Base-by-base conservation (phyloP, 2,113 vertebrate genomes). In the Neodon shergylaensis region DNA sequence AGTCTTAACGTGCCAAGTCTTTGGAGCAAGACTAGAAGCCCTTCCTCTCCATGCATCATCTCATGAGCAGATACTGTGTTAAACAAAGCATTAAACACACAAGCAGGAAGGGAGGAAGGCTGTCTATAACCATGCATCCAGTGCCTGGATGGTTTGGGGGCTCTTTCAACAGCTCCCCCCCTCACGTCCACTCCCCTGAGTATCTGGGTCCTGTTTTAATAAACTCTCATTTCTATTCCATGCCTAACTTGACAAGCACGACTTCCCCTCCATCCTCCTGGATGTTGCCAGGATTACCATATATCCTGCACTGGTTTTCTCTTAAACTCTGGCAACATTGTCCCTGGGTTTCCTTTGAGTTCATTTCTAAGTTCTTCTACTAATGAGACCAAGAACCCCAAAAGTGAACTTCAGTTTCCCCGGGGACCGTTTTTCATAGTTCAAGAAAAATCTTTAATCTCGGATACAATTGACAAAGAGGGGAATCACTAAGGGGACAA, bases 371-470 rank as follows among this genome's bases (percentile, higher is more conserved):
- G 31, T 68, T 85, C 8, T 66, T 85, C 47, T 66, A 66, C 47
- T 85, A 66, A 33, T 66, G 28, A 66, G 26, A 68, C 28, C 66
- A 85, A 66, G 83, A 21, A 84, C 16, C 82, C 39, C 58, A 44
- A 65, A 66, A 10, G 39, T 28, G 61, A 65, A 84, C 54, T 26
- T 44, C 81, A 28, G 4, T 47, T 85, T 66, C 5, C 42, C 63
- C 2, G 0, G 42, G 22, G 24, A n/a, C 31, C n/a, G 26, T 65
- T 93, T 96, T 92, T 93, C 70, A 52, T 39, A 81, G n/a, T 42
- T 91, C 13, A 68, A 88, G 70, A 77, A 95, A 95, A 94, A 92
- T 63, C 39, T 58, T 96, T 39, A 39, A 52, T 12, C 47, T 88
- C 66, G 47, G 14, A 5, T 82, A 74, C 42, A 28, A 52, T 52